Percentiles rank a stretch among this genome's conserved stretches.
Evolutionary conservation across 2,113 vertebrate species (phyloP).

Genomic region (Ibidorhyncha struthersii): DNA sequence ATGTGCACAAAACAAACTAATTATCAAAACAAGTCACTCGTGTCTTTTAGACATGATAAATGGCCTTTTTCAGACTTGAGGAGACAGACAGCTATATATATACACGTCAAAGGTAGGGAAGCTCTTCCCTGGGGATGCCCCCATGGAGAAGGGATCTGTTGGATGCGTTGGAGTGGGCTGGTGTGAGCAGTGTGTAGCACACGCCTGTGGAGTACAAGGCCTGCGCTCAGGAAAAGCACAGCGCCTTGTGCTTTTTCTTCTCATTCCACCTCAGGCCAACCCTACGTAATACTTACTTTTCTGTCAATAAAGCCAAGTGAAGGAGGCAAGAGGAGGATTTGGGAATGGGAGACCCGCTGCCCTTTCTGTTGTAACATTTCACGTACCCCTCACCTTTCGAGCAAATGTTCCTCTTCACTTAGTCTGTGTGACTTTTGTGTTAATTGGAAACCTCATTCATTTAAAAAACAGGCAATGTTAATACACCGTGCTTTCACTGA

Average conservation of each 20-base stretch:
- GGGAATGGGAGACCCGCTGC: not conserved
- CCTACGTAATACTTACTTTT: not conserved
- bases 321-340: not conserved
- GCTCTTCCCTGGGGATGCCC: not conserved
- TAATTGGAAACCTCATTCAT: not conserved
- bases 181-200: not conserved
- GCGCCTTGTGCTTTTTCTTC: not conserved
- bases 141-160: not conserved
- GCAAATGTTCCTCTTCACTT: not conserved
- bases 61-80: not conserved
- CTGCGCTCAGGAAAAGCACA: not conserved
- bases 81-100: not conserved
- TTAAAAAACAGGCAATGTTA: not conserved
- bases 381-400: not conserved
- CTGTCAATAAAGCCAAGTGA: not conserved
- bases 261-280: not conserved
- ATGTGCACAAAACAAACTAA: not conserved
- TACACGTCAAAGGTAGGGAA: not conserved
- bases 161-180: not conserved
- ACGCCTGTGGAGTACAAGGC: not conserved
- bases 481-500: not conserved
- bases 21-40: not conserved
- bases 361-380: not conserved
- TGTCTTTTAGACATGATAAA: not conserved
- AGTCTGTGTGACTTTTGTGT: not conserved